Conservation (phyloP, 2,113 vertebrate species). For the Picathartes gymnocephalus region DNA sequence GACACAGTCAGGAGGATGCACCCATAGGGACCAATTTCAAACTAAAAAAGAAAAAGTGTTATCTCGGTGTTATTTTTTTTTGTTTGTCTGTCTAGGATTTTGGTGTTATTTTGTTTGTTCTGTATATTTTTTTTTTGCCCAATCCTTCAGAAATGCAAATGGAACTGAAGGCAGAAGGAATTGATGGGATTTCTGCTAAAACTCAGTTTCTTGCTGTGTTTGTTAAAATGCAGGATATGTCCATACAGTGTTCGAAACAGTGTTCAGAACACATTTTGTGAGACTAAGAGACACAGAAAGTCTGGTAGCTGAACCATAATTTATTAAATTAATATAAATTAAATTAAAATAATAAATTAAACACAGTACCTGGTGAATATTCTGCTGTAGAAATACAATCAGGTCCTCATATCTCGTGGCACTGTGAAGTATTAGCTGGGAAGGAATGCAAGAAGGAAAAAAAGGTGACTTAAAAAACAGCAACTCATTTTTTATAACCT, state of each 20-base stretch:
- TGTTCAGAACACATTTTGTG: neutral
- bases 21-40: slow-evolving; percentile 82
- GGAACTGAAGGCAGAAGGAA: neutral
- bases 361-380: slow-evolving; percentile 80
- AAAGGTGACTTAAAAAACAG: neutral
- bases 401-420: slow-evolving; percentile 79
- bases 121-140: neutral
- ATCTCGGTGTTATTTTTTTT: neutral
- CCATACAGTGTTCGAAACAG: neutral
- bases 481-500: neutral
- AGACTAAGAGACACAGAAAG: neutral
- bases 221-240: neutral
- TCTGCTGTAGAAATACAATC: slow-evolving; percentile 78
- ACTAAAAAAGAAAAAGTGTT: slow-evolving; percentile 70
- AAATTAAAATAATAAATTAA: neutral
- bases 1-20: slow-evolving; percentile 88
- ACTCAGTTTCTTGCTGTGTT: neutral
- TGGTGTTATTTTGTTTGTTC: neutral
- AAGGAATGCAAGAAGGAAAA: neutral
- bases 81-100: neutral
- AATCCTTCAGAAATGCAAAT: neutral
- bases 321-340: neutral
- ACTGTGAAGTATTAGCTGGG: slow-evolving; percentile 77
- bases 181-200: neutral
- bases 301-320: neutral